Evolutionary conservation across 2,797 vertebrate genomes (phyloP).

Genomic region (Malacoraja senta): DNA sequence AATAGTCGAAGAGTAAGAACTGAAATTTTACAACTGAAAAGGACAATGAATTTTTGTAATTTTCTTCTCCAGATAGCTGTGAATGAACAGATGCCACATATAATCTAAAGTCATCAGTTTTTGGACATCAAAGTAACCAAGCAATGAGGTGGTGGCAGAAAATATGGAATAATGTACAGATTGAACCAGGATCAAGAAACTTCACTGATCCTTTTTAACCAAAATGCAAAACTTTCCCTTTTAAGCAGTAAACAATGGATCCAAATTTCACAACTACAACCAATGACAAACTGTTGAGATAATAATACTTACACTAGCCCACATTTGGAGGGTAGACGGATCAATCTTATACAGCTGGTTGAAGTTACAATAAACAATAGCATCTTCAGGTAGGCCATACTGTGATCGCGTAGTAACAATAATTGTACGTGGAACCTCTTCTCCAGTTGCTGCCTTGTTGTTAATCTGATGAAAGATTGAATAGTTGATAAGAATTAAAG

Average conservation of each 20-base stretch:
- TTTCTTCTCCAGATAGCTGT: too few relatives aligned
- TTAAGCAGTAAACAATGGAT: background rate
- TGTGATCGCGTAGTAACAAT: conserved; percentile 96
- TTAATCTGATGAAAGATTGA: conserved; percentile 73
- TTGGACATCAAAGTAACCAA: too few relatives aligned
- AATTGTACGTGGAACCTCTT: conserved; percentile 91
- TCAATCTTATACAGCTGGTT: conserved; percentile 99
- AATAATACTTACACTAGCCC: conserved; percentile 82
- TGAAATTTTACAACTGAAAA: too few relatives aligned
- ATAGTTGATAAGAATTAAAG: background rate
- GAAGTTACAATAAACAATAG: conserved; percentile 97
- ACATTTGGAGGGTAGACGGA: conserved; percentile 94
- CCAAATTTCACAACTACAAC: background rate
- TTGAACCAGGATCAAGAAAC: too few relatives aligned
- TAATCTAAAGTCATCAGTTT: too few relatives aligned
- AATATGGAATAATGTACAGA: too few relatives aligned
- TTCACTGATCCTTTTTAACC: too few relatives aligned
- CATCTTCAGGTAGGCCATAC: conserved; percentile 95
- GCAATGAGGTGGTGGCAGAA: too few relatives aligned
- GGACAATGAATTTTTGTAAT: too few relatives aligned
- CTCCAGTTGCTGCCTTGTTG: conserved; percentile 96
- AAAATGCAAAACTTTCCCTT: background rate
- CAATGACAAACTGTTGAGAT: background rate
- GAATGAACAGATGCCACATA: too few relatives aligned
- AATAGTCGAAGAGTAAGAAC: too few relatives aligned